A percentile compares a stretch with the other conserved stretches of the same genome.
Evolutionary conservation across 2,113 vertebrate species (phyloP).

Genomic region (Mus spicilegus): DNA sequence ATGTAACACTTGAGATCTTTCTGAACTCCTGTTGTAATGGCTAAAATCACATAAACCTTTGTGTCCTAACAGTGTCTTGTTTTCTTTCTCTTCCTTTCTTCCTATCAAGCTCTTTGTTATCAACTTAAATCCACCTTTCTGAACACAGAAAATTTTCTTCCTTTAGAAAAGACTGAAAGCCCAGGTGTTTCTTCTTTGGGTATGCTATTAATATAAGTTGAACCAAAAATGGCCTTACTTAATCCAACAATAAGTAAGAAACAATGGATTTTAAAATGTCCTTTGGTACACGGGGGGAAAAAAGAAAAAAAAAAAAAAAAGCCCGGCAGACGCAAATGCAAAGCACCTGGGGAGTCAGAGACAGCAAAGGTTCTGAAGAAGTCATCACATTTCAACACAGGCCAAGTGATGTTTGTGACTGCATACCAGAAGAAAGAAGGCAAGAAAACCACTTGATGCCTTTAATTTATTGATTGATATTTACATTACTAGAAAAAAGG

Average conservation of each 20-base stretch:
- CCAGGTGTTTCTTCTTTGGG: not conserved
- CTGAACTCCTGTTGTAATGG: slow-evolving; percentile 77
- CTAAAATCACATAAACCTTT: slow-evolving; percentile 80
- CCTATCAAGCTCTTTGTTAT: not conserved
- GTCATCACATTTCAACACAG: not conserved
- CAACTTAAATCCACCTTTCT: not conserved
- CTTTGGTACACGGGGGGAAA: not conserved
- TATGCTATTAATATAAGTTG: not conserved
- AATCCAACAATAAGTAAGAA: not conserved
- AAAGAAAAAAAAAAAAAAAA: too few species aligned
- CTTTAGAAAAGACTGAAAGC: not conserved
- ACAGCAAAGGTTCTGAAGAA: slow-evolving; percentile 34
- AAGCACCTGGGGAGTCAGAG: not conserved
- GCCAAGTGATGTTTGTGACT: not conserved
- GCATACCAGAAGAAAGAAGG: slow-evolving; percentile 16
- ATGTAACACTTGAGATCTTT: slow-evolving; percentile 72
- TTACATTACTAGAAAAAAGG: not conserved
- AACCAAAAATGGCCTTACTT: not conserved
- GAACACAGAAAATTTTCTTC: not conserved
- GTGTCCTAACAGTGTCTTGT: slow-evolving; percentile 71
- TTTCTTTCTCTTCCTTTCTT: slow-evolving; percentile 42
- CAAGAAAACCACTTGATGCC: not conserved
- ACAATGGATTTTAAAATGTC: not conserved
- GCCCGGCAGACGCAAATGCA: slow-evolving; percentile 39
- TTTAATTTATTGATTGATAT: not conserved